phyloP scores from a whole-genome alignment of 2,888 invertebrate species.

The Cistogaster globosa region DNA sequence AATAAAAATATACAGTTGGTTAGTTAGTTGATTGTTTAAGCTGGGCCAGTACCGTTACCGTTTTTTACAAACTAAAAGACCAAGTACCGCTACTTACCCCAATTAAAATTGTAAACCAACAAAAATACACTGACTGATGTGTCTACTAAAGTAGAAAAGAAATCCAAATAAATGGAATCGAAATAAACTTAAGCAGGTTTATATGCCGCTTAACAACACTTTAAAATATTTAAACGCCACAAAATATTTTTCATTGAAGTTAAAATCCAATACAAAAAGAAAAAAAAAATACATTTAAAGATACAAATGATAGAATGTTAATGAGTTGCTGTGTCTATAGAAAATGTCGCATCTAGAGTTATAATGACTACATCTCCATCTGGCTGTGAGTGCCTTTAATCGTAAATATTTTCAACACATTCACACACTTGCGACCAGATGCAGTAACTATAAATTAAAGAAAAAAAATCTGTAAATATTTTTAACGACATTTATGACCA shows the following conservation, averaged over 20 bases:
- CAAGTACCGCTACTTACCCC: slow-evolving; percentile 81
- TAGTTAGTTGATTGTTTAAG: slow-evolving; percentile 71
- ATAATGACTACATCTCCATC: too few relatives aligned
- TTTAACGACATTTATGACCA: neutral
- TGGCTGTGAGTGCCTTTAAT: too few relatives aligned
- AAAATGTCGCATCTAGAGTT: neutral
- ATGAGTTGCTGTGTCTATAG: slow-evolving; percentile 9
- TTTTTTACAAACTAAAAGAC: slow-evolving; percentile 68
- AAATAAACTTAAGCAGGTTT: slow-evolving; percentile 11
- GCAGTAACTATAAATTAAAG: neutral
- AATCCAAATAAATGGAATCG: neutral
- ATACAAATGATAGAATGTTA: slow-evolving; percentile 27
- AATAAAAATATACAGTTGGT: slow-evolving; percentile 33
- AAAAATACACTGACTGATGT: slow-evolving; percentile 8
- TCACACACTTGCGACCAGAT: neutral
- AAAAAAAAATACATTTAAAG: neutral
- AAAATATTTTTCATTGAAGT: slow-evolving; percentile 24
- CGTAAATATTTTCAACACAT: too few relatives aligned
- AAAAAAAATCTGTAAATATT: neutral
- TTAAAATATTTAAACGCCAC: slow-evolving; percentile 34
- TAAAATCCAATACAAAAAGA: slow-evolving; percentile 12
- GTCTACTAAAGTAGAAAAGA: neutral
- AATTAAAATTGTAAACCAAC: slow-evolving; percentile 72
- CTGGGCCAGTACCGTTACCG: slow-evolving; percentile 79
- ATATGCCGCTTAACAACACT: slow-evolving; percentile 18